Percentiles rank a stretch among this genome's conserved stretches.
Evolutionary conservation across 2,888 invertebrate genomes (phyloP).

Genomic region (Nymphalis polychloros): DNA sequence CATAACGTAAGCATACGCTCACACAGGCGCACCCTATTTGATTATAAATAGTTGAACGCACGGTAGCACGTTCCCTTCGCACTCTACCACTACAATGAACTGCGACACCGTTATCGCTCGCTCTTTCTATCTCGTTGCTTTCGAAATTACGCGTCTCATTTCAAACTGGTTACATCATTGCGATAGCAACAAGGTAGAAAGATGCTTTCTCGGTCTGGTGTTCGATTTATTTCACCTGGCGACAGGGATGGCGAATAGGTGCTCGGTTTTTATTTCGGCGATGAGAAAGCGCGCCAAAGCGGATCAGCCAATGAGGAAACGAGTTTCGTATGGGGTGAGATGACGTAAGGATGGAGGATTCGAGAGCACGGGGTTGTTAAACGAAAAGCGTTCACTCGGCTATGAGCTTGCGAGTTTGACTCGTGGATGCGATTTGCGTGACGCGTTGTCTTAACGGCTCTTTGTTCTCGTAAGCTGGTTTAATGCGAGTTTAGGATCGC

Average conservation of each 20-base stretch:
- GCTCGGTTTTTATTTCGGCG: slow-evolving; percentile 53
- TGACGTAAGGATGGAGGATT: slow-evolving; percentile 72
- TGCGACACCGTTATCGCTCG: slow-evolving; percentile 58
- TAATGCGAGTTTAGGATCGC: slow-evolving; percentile 64
- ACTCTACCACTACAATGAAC: slow-evolving; percentile 75
- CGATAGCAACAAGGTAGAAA: slow-evolving; percentile 56
- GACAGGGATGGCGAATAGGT: slow-evolving; percentile 55
- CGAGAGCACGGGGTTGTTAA: slow-evolving; percentile 74
- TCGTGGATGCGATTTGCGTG: slow-evolving; percentile 61
- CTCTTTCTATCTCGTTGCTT: slow-evolving; percentile 52
- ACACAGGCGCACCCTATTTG: slow-evolving; percentile 66
- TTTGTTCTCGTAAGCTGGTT: slow-evolving; percentile 73
- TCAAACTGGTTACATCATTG: slow-evolving; percentile 72
- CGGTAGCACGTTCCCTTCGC: slow-evolving; percentile 81
- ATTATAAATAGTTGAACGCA: slow-evolving; percentile 81
- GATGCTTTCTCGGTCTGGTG: slow-evolving; percentile 60
- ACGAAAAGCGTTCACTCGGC: slow-evolving; percentile 75
- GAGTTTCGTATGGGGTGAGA: slow-evolving; percentile 74
- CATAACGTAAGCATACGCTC: slow-evolving; percentile 75
- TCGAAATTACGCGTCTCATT: slow-evolving; percentile 54
- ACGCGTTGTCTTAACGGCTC: slow-evolving; percentile 65
- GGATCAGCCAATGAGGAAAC: slow-evolving; percentile 63
- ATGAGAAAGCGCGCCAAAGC: slow-evolving; percentile 78
- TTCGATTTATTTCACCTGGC: slow-evolving; percentile 46
- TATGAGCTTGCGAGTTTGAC: slow-evolving; percentile 65